phyloP scores from a whole-genome alignment of 2,113 vertebrate genomes.

The Lynx canadensis region DNA sequence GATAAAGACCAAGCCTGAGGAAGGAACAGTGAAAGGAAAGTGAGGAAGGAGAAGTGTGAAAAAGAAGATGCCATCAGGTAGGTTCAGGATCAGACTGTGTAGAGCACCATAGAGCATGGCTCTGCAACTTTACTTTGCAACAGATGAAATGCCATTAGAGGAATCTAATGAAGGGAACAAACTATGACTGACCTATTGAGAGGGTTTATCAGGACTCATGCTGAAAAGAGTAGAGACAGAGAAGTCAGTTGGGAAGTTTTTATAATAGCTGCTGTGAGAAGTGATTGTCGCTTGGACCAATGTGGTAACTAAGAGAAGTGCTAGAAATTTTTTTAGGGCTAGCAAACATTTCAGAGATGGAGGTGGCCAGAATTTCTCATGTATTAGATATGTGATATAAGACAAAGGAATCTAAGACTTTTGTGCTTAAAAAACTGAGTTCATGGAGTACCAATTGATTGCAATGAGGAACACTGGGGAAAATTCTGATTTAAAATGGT shows the following conservation, averaged over 20 bases:
- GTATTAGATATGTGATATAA: not conserved
- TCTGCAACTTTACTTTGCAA: not conserved
- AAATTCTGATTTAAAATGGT: not conserved
- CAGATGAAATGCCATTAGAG: not conserved
- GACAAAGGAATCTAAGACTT: not conserved
- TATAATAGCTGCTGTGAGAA: not conserved
- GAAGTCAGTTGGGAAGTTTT: not conserved
- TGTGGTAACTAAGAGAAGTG: not conserved
- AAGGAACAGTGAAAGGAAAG: not conserved
- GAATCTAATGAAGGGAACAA: not conserved
- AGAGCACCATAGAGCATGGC: accelerated
- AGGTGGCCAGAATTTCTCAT: not conserved
- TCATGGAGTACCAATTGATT: not conserved
- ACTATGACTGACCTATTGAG: not conserved
- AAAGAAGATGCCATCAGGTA: not conserved
- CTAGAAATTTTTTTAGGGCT: not conserved
- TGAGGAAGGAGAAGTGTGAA: not conserved
- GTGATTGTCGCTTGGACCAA: not conserved
- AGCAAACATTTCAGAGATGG: not conserved
- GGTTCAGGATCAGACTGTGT: not conserved
- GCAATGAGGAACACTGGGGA: not conserved
- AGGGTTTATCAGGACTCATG: not conserved
- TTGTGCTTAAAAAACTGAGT: not conserved
- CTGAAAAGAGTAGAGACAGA: not conserved
- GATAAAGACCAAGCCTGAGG: not conserved